Evolutionary conservation across 2,888 invertebrate species (phyloP).

Genomic region (Sinhomidia bicolor): DNA sequence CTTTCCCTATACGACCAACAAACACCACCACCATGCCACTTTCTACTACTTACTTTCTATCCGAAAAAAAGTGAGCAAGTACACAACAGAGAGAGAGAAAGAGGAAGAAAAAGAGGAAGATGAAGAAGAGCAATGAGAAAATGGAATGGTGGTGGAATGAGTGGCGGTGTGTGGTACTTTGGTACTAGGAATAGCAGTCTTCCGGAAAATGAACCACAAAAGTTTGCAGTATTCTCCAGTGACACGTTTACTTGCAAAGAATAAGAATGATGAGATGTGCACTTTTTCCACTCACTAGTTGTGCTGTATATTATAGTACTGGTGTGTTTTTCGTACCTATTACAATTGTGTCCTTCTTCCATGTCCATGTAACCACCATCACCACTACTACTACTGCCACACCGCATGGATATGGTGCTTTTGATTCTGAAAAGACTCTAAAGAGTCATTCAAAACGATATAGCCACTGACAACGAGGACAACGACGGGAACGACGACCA

Average conservation of each 20-base stretch:
- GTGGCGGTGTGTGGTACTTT: conserved; percentile 33
- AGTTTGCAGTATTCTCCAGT: conserved; percentile 76
- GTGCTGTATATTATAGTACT: neutral
- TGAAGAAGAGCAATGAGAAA: conserved; percentile 51
- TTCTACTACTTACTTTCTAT: conserved; percentile 55
- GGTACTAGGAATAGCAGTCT: conserved; percentile 68
- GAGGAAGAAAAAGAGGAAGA: neutral
- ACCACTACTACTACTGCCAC: neutral
- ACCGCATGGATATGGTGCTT: conserved; percentile 64
- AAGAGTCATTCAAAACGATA: conserved; percentile 68
- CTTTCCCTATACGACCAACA: conserved; percentile 53
- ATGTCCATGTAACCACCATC: conserved; percentile 23
- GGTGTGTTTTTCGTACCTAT: neutral
- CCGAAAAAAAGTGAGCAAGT: conserved; percentile 42
- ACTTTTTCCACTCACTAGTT: conserved; percentile 51
- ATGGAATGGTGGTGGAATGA: conserved; percentile 22
- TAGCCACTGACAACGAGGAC: conserved; percentile 39
- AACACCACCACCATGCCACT: conserved; percentile 31
- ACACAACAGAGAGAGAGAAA: neutral
- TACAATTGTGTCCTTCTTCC: conserved; percentile 48
- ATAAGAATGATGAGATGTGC: conserved; percentile 77
- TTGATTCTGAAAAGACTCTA: conserved; percentile 39
- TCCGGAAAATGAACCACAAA: conserved; percentile 77
- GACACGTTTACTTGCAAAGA: conserved; percentile 77
- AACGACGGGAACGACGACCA: neutral